Conservation (phyloP, 2,113 vertebrate species). For the Ceyx margarethae region DNA sequence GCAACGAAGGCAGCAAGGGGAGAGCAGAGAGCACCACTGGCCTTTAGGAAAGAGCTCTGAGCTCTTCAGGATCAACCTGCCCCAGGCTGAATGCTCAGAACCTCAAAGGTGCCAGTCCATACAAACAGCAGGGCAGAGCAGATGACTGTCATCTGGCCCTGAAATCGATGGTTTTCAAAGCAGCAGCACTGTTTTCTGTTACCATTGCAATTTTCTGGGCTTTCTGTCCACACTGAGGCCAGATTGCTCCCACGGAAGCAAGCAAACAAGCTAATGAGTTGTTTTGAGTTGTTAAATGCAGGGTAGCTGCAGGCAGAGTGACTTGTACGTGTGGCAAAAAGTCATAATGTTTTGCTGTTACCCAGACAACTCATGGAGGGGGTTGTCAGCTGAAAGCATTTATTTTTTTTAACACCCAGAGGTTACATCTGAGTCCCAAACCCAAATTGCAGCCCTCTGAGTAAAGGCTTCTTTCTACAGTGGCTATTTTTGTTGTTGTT, state of each 20-base stretch:
- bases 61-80: not conserved
- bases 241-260: not conserved
- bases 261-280: constrained; percentile 46
- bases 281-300: constrained; percentile 38
- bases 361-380: constrained; percentile 32
- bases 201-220: not conserved
- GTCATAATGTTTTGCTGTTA: constrained; percentile 39
- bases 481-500: not conserved
- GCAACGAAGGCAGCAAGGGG: not conserved
- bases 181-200: not conserved
- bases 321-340: not conserved
- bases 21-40: not conserved
- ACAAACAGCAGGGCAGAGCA: not conserved
- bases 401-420: constrained; percentile 6
- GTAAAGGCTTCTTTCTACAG: not conserved
- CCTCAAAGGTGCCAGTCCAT: not conserved
- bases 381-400: constrained; percentile 2
- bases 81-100: not conserved
- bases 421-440: not conserved
- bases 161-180: not conserved
- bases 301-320: constrained; percentile 23
- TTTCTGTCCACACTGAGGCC: not conserved
- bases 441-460: not conserved
- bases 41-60: not conserved
- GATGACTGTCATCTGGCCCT: not conserved